Evolutionary conservation across 2,113 vertebrate species (phyloP), one percentile per base, ranked within the genome.

Genomic region (Grantiella picta): DNA sequence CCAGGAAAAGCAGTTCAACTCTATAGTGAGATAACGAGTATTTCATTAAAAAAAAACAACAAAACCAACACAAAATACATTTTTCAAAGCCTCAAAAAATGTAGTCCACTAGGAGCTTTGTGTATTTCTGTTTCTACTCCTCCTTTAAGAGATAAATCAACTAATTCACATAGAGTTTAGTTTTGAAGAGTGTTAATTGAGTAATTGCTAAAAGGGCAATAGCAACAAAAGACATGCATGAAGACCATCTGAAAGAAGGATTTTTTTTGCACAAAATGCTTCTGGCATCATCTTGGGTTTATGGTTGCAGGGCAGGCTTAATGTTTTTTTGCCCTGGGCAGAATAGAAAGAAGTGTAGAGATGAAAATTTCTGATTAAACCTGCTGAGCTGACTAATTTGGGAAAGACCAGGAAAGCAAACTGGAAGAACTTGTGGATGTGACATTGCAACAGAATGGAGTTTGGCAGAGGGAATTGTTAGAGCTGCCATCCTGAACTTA

Each of bases 1-100:
- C 94, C 95, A 96, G 90, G 68, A 86, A 94, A 95, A 93, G 73
- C 71, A 81, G 45, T 52, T 73, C 52, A 80, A 88, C 24, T 63
- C 28, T 85, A 61, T 20, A 57, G 29, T 73, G 76, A 86, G 12
- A 28, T 75, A 91, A 75, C 0, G 3, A 18, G 4, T 1, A 27
- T 71, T 83, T 79, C 15, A 10, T 25, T 81, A 3, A 10, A 64
- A 69, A 69, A 63, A 61, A 36, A 10, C 12, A 52, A 29, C 2
- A 42, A 76, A 89, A 42, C 2, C 10, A 52, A 33, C 53, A 57
- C 4, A 33, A 66, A 65, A 4, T 10, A 59, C 2, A 19, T 49
- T 70, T 77, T 70, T 89, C 22, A 91, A 86, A 70, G 11, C 25
- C 49, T 86, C 0, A 2, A 50, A 56, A 56, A 60, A 76, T 57